Conservation (phyloP, 2,888 invertebrate species). For the Plebejus anna region DNA sequence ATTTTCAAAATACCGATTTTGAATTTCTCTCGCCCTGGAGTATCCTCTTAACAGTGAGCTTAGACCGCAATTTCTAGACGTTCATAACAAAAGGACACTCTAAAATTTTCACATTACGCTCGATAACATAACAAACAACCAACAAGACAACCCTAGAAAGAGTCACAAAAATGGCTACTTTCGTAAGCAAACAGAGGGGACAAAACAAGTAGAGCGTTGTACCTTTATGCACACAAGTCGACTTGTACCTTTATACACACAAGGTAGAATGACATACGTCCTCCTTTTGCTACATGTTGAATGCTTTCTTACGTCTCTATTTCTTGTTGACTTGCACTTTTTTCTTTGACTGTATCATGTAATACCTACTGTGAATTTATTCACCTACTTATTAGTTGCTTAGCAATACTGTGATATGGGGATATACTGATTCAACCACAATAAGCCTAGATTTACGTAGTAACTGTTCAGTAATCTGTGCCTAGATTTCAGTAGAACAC, state of each 20-base stretch:
- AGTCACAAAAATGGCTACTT: not conserved
- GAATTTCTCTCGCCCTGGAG: no score
- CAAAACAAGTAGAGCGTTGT: not conserved
- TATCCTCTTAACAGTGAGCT: no score
- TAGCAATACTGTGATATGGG: not conserved
- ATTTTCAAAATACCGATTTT: no score
- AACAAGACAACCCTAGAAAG: not conserved
- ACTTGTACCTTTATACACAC: not conserved
- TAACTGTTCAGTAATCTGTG: no score
- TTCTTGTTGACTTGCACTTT: not conserved
- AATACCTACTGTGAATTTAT: not conserved
- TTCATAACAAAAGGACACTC: no score
- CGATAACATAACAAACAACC: not conserved
- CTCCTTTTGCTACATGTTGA: not conserved
- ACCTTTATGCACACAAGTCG: not conserved
- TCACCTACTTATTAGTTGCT: not conserved
- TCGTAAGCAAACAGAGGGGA: slow-evolving; percentile 7
- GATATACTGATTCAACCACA: no score
- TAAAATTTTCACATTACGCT: no score
- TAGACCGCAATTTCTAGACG: no score
- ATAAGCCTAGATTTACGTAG: no score
- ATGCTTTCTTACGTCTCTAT: not conserved
- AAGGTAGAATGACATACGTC: not conserved
- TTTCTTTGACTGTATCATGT: not conserved
- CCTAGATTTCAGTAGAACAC: no score